A percentile compares a stretch with the other conserved stretches of the same genome.
Evolutionary conservation across 2,888 invertebrate species (phyloP).

Genomic region (Phasia obesa): DNA sequence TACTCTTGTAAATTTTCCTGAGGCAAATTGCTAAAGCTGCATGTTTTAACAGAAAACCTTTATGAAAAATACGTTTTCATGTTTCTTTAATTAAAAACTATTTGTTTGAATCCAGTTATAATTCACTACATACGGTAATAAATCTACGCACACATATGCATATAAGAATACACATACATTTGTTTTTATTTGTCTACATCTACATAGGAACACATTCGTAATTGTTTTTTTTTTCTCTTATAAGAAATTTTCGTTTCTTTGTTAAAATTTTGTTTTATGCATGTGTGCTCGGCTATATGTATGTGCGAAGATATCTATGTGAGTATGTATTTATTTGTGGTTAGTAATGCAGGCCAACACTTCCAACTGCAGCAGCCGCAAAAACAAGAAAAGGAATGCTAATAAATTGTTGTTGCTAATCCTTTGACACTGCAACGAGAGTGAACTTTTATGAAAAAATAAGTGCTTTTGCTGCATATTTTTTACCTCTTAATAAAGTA

Average conservation of each 20-base stretch:
- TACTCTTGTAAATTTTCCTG: slow-evolving; percentile 27
- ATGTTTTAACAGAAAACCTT: slow-evolving; percentile 21
- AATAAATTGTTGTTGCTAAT: slow-evolving; percentile 72
- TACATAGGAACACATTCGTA: no score
- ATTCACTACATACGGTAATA: slow-evolving; percentile 67
- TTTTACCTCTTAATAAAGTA: slow-evolving; percentile 42
- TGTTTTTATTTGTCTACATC: no score
- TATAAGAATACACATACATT: not conserved
- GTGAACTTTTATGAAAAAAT: slow-evolving; percentile 9
- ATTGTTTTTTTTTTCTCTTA: no score
- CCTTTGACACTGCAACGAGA: slow-evolving; percentile 70
- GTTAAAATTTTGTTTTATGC: not conserved
- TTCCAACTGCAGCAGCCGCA: not conserved
- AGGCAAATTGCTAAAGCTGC: slow-evolving; percentile 61
- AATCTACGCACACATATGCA: slow-evolving; percentile 47
- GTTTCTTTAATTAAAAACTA: slow-evolving; percentile 67
- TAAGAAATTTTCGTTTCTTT: slow-evolving; percentile 14
- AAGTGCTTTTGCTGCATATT: slow-evolving; percentile 29
- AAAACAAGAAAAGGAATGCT: slow-evolving; percentile 48
- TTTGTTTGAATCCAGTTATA: slow-evolving; percentile 69
- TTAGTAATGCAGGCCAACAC: slow-evolving; percentile 18
- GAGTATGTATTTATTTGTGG: not conserved
- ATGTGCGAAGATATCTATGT: slow-evolving; percentile 5
- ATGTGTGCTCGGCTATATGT: not conserved
- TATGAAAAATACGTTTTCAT: slow-evolving; percentile 55